phyloP scores from a whole-genome alignment of 2,888 invertebrate genomes.

The Diplolepis rosae region DNA sequence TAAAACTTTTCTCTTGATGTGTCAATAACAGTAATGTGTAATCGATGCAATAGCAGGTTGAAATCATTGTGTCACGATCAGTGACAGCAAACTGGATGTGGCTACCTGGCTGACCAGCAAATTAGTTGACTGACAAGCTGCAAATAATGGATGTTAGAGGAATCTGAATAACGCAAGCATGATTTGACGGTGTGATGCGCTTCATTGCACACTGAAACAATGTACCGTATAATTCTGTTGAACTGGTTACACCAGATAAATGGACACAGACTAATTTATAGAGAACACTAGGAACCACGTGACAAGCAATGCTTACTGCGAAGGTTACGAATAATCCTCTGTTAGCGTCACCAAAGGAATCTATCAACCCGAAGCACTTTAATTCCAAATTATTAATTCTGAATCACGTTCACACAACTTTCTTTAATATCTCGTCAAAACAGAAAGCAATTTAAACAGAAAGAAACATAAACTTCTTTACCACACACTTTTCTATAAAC shows the following conservation, averaged over 20 bases:
- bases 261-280: background rate
- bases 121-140: constrained; percentile 63
- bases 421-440: too few relatives aligned
- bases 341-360: too few relatives aligned
- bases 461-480: too few relatives aligned
- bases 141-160: constrained; percentile 61
- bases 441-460: too few relatives aligned
- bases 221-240: constrained; percentile 59
- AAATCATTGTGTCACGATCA: constrained; percentile 34
- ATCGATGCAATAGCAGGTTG: background rate
- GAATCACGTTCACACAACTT: too few relatives aligned
- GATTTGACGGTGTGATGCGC: constrained; percentile 59
- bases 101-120: constrained; percentile 59
- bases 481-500: too few relatives aligned
- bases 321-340: too few relatives aligned
- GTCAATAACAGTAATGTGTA: too few relatives aligned
- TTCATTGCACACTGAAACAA: constrained; percentile 58
- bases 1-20: too few relatives aligned
- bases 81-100: constrained; percentile 47
- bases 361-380: too few relatives aligned
- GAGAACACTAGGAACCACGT: background rate
- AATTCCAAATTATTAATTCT: too few relatives aligned
- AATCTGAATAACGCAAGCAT: constrained; percentile 64
- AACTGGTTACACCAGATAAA: constrained; percentile 35
- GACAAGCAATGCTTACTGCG: background rate